phyloP scores from a whole-genome alignment of 2,113 vertebrate genomes.

The Pluvianellus socialis region DNA sequence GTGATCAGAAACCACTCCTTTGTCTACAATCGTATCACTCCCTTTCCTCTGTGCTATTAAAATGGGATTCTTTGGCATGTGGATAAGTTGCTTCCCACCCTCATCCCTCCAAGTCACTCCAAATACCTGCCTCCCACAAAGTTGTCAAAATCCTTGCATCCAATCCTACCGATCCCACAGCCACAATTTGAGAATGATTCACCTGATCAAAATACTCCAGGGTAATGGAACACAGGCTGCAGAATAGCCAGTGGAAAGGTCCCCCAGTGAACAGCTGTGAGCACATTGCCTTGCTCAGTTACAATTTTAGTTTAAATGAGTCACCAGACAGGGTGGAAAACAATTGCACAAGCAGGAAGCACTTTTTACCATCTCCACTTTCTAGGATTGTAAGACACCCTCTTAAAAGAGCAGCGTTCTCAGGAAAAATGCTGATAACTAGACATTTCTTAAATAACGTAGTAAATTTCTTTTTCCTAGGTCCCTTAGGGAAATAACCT shows the following conservation, averaged over 20 bases:
- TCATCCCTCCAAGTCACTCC: background rate
- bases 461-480: background rate
- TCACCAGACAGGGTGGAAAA: background rate
- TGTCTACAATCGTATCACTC: rapidly evolving
- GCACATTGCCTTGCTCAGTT: rapidly evolving
- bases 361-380: background rate
- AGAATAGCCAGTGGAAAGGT: background rate
- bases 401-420: background rate
- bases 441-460: slow-evolving; percentile 22
- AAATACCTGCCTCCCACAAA: background rate
- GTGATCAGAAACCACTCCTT: background rate
- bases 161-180: background rate
- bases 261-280: background rate
- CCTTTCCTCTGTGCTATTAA: background rate
- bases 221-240: rapidly evolving
- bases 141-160: background rate
- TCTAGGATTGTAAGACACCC: background rate
- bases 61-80: background rate
- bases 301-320: background rate
- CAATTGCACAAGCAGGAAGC: background rate
- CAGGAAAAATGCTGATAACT: background rate
- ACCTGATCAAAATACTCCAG: background rate
- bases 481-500: slow-evolving; percentile 4
- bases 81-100: background rate
- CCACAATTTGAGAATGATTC: background rate